These are phyloP conservation scores for Esox niger DNA, from an alignment of 2,113 vertebrate genomes.

Conservation along the genomic window DNA sequence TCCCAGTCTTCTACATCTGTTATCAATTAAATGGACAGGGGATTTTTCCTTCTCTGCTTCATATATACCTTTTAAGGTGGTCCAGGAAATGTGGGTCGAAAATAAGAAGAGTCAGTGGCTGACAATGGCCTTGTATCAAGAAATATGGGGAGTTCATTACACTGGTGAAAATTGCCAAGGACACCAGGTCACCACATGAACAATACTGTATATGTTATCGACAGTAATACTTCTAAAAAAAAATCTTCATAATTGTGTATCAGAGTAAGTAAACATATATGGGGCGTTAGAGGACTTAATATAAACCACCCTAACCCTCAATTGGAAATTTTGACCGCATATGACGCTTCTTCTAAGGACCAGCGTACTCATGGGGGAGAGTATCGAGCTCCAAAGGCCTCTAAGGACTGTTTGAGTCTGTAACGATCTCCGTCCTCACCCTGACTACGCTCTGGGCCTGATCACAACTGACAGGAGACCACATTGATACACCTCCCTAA, in stretches of 20 bases:
- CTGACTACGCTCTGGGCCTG: slow-evolving; percentile 59
- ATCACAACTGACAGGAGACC: slow-evolving; percentile 65
- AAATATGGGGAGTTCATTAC: too few relatives aligned
- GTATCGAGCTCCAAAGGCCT: slow-evolving; percentile 57
- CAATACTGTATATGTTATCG: slow-evolving; percentile 9
- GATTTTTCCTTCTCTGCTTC: slow-evolving; percentile 35
- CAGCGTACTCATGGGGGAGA: slow-evolving; percentile 31
- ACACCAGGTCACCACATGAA: background rate
- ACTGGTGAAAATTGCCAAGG: too few relatives aligned
- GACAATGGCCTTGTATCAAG: background rate
- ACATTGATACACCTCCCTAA: slow-evolving; percentile 61
- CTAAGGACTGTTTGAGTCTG: slow-evolving; percentile 63
- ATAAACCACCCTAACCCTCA: slow-evolving; percentile 6
- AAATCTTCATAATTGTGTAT: too few relatives aligned
- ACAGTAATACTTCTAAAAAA: background rate
- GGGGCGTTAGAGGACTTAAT: background rate
- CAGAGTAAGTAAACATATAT: too few relatives aligned
- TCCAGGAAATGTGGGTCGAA: slow-evolving; percentile 18
- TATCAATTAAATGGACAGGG: slow-evolving; percentile 77
- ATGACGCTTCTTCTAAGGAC: background rate
- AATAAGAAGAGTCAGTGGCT: background rate
- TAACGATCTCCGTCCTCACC: slow-evolving; percentile 63
- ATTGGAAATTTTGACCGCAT: slow-evolving; percentile 34
- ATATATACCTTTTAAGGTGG: slow-evolving; percentile 11
- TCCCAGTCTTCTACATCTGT: slow-evolving; percentile 78